Evolutionary conservation across 2,888 invertebrate species (phyloP).

Genomic region (Conops quadrifasciatus): DNA sequence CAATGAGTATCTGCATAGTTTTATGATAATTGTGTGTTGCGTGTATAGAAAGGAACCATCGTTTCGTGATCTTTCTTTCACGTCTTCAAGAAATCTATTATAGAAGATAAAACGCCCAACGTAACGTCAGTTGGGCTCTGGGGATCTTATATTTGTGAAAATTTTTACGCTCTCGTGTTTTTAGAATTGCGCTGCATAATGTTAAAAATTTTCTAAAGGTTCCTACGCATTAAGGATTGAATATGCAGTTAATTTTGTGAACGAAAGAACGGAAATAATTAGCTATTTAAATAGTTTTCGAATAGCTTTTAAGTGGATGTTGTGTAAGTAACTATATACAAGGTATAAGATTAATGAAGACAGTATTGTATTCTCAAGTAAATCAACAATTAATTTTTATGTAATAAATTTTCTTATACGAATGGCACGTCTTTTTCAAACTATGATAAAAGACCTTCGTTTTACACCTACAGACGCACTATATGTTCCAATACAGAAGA

Average conservation of each 20-base stretch:
- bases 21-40: conserved; percentile 9
- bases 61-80: conserved; percentile 5
- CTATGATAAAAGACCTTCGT: too few species aligned
- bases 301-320: background rate
- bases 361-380: background rate
- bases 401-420: background rate
- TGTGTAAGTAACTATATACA: background rate
- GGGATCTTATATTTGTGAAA: too few species aligned
- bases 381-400: background rate
- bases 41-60: conserved; percentile 1
- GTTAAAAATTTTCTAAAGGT: background rate
- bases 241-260: too few species aligned
- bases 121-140: background rate
- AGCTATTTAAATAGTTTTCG: too few species aligned
- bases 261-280: too few species aligned
- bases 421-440: background rate
- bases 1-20: background rate
- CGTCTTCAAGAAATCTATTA: background rate
- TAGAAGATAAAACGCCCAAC: background rate
- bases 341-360: background rate
- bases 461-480: too few species aligned
- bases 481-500: background rate
- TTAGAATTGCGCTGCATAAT: background rate
- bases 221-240: too few species aligned
- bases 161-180: too few species aligned